Evolutionary conservation across 2,888 invertebrate species (phyloP).

Genomic region (Cryptocephalus moraei): DNA sequence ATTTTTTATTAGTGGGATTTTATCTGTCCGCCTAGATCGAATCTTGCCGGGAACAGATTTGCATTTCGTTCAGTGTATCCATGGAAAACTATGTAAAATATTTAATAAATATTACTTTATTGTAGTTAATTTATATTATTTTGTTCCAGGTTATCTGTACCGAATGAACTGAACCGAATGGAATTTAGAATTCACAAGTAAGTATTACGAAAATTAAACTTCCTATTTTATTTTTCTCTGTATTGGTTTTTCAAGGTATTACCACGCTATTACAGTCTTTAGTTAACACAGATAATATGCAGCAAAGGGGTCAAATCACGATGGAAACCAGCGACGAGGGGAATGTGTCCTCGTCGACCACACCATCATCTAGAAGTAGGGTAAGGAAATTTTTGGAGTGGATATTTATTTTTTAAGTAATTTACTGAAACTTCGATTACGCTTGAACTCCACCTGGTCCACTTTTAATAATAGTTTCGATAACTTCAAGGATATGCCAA

Average conservation of each 20-base stretch:
- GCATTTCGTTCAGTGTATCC: no score
- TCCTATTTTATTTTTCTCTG: constrained; percentile 3
- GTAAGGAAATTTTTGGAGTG: constrained; percentile 15
- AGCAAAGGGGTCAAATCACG: constrained; percentile 24
- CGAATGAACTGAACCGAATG: not conserved
- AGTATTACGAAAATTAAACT: not conserved
- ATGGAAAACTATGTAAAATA: no score
- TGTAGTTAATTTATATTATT: no score
- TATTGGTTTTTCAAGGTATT: not conserved
- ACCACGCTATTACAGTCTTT: constrained; percentile 7
- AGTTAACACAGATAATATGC: constrained; percentile 23
- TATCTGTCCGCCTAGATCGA: no score
- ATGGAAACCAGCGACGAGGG: constrained; percentile 27
- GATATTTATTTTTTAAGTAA: no score
- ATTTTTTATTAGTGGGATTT: no score
- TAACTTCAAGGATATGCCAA: no score
- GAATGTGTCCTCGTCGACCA: constrained; percentile 11
- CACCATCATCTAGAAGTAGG: constrained; percentile 18
- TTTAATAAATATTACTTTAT: no score
- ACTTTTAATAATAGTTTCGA: no score
- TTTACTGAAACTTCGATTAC: no score
- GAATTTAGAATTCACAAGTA: not conserved
- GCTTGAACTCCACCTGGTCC: no score
- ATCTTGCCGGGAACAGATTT: no score
- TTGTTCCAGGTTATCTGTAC: constrained; percentile 3